These are phyloP conservation scores for Ophion ventricosus DNA, from an alignment of 2,888 invertebrate species.

Conservation along the genomic window DNA sequence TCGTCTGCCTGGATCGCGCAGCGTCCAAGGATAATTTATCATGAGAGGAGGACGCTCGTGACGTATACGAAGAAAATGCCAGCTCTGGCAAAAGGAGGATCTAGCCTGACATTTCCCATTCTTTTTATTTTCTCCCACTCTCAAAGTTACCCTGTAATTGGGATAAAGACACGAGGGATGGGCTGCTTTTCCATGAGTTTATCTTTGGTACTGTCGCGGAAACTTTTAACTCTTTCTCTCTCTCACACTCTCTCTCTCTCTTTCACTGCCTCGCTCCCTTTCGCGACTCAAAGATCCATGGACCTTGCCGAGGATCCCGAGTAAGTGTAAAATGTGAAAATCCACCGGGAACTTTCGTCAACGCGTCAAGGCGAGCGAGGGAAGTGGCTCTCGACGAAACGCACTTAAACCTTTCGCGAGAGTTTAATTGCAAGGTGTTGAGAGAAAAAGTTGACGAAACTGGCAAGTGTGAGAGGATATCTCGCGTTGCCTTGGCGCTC, in stretches of 20 bases:
- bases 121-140: constrained; percentile 17
- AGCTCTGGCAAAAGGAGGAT: background rate
- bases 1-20: constrained; percentile 28
- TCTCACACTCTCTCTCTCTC: background rate
- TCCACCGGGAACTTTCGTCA: constrained; percentile 22
- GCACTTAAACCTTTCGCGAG: background rate
- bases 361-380: constrained; percentile 8
- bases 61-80: constrained; percentile 29
- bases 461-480: background rate
- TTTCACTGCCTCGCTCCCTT: background rate
- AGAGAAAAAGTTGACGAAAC: background rate
- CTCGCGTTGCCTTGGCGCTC: background rate
- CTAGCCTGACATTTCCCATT: constrained; percentile 40
- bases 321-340: constrained; percentile 13
- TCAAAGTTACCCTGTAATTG: constrained; percentile 1
- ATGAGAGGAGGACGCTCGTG: constrained; percentile 54
- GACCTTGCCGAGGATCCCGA: background rate
- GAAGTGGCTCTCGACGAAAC: background rate
- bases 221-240: constrained; percentile 23
- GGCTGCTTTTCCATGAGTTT: constrained; percentile 10
- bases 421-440: background rate
- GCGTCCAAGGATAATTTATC: constrained; percentile 60
- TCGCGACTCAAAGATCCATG: constrained; percentile 1
- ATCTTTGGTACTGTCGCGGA: background rate
- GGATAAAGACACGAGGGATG: background rate